Percentiles rank a stretch among this genome's conserved stretches.
Evolutionary conservation across 2,797 vertebrate species (phyloP).

Genomic region (Sebastes kiyomatsui): DNA sequence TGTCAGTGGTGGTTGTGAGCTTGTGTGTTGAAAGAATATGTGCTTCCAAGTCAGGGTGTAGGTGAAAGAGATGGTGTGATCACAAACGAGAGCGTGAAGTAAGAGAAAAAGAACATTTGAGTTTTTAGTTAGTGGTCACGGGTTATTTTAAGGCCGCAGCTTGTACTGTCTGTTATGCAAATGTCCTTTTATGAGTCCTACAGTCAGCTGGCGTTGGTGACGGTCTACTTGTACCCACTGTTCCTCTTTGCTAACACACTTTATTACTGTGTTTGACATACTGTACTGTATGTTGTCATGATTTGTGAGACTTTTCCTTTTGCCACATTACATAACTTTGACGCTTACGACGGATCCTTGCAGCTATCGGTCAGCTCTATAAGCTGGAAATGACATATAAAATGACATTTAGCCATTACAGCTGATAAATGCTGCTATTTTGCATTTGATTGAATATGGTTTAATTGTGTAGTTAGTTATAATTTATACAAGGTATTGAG

Average conservation of each 20-base stretch:
- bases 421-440: not conserved
- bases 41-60: not conserved
- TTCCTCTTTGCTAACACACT: slow-evolving; percentile 6
- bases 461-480: not conserved
- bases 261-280: not conserved
- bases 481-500: no score
- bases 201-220: not conserved
- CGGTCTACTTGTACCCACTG: not conserved
- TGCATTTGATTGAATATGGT: not conserved
- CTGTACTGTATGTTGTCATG: not conserved
- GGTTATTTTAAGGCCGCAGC: not conserved
- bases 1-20: not conserved
- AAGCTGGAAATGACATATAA: not conserved
- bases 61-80: not conserved
- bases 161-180: not conserved
- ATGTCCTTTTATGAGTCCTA: not conserved
- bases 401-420: not conserved
- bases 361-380: not conserved
- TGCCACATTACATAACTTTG: not conserved
- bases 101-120: not conserved
- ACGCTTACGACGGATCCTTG: not conserved
- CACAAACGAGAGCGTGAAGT: not conserved
- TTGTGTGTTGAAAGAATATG: not conserved
- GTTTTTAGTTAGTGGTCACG: not conserved
- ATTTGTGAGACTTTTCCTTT: slow-evolving; percentile 14